Evolutionary conservation across 2,888 invertebrate species (phyloP), one percentile per base, ranked within the genome.

Genomic region (Subacronicta megacephala): DNA sequence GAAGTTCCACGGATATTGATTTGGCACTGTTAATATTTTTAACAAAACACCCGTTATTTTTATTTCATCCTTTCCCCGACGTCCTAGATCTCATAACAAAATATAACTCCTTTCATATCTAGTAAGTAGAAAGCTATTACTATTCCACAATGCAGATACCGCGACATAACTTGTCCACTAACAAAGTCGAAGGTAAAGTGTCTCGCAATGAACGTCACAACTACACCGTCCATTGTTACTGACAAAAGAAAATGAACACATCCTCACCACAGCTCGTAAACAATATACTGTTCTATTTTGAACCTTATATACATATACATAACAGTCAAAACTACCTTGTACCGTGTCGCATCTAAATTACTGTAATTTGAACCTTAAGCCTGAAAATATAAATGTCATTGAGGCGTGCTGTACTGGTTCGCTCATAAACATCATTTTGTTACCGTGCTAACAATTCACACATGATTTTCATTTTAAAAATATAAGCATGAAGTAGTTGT

Each of bases 191-290:
- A 65, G 36, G 51, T 52, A 33, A 54, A 51, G 45, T 65, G 66
- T 23, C n/a, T 20, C 26, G 17, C 44, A 44, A 36, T 47, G 61
- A 49, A 41, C 47, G 41, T 60, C 63, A 31, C 20, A 31, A 31
- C 36, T 29, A 18, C 36, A 41, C 20, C 44, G 13, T 36, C 60
- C 44, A 61, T 64, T 64, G 64, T 67, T 35, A 36, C 35, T 23
- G 12, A 67, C 61, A 61, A 64, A 60, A 37, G 52, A 41, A 53
- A 61, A 26, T 49, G 49, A 37, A 53, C 68, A 53, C 61, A 37
- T 66, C 20, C 15, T 17, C 29, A 1, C 10, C 13, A 7, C 17
- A 12, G 17, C 13, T 12, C 18, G 31, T 54, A 41, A 45, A 45
- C 9, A 15, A 53, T 7, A 18, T 10, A 26, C n/a, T 15, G 5